phyloP scores from a whole-genome alignment of 2,797 vertebrate genomes.

The Oryzias dopingdopingensis region DNA sequence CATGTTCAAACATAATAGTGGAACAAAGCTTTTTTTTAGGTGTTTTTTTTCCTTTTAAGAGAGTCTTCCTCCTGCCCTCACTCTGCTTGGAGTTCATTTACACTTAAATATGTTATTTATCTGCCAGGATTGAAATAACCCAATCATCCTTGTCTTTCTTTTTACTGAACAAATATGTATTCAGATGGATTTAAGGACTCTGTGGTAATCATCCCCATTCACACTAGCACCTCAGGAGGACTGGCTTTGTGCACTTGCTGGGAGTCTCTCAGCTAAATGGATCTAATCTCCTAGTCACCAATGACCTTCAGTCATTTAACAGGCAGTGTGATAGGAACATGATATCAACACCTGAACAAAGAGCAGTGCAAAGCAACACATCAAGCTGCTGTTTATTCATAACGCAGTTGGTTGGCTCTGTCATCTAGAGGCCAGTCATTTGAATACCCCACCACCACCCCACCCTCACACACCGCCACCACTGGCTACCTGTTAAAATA shows the following conservation, averaged over 20 bases:
- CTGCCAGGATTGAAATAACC: conserved; percentile 4
- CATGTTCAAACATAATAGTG: background rate
- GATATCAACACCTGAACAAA: conserved; percentile 72
- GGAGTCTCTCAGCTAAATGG: conserved; percentile 50
- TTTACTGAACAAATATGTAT: conserved; percentile 14
- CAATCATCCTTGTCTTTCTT: conserved; percentile 16
- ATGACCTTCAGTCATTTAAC: conserved; percentile 71
- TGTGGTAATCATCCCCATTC: conserved; percentile 17
- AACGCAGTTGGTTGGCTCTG: conserved; percentile 62
- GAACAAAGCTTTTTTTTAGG: conserved; percentile 6
- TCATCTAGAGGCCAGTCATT: conserved; percentile 78
- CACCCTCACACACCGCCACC: conserved; percentile 64
- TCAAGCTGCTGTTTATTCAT: conserved; percentile 72
- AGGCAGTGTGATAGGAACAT: conserved; percentile 65
- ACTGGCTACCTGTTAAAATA: conserved; percentile 72
- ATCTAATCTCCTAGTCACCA: conserved; percentile 50
- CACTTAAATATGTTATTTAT: conserved; percentile 15
- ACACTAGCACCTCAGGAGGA: conserved; percentile 12
- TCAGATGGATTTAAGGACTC: conserved; percentile 27
- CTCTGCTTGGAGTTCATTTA: background rate
- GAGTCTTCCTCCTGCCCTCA: background rate
- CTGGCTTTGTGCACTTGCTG: conserved; percentile 35
- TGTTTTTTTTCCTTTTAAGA: conserved; percentile 6
- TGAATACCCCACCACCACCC: conserved; percentile 62
- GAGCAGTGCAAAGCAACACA: conserved; percentile 53